These are phyloP conservation scores for Enteromius trimaculatus DNA, from an alignment of 2,797 vertebrate species.

Conservation along the genomic window DNA sequence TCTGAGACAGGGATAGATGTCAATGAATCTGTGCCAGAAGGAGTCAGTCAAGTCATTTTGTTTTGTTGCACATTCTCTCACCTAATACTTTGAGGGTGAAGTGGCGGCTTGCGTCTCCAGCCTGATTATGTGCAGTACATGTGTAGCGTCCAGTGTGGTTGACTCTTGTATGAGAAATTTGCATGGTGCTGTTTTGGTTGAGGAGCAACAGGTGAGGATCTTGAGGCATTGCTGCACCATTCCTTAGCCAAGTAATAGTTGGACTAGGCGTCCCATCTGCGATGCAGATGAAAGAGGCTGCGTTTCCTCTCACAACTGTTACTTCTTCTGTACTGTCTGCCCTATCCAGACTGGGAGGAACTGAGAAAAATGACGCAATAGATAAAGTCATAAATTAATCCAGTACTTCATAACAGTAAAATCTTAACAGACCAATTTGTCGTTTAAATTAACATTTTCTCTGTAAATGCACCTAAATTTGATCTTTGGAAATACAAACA, in stretches of 20 bases:
- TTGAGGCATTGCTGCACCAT: conserved; percentile 68
- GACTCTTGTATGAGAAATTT: conserved; percentile 72
- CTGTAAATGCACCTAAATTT: conserved; percentile 7
- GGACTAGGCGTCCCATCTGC: conserved; percentile 86
- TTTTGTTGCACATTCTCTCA: conserved; percentile 69
- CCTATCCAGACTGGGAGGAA: conserved; percentile 89
- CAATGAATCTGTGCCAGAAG: background rate
- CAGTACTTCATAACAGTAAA: background rate
- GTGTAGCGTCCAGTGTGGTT: conserved; percentile 85
- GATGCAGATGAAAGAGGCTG: conserved; percentile 80
- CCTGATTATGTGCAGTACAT: conserved; percentile 86
- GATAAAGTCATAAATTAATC: background rate
- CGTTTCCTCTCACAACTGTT: conserved; percentile 81
- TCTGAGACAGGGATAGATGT: conserved; percentile 72
- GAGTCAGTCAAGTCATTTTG: background rate
- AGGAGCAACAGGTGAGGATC: conserved; percentile 69
- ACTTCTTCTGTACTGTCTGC: conserved; percentile 86
- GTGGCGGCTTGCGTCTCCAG: conserved; percentile 87
- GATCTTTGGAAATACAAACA: conserved; percentile 10
- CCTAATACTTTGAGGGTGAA: conserved; percentile 89
- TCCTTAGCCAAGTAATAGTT: conserved; percentile 85
- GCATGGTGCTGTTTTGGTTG: conserved; percentile 82
- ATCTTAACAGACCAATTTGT: background rate
- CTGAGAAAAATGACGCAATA: conserved; percentile 68
- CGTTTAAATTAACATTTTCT: background rate